Percentiles rank a stretch among this genome's conserved stretches.
These are phyloP conservation scores for Caenorhabditis sp. DNA, from an alignment of 2,888 invertebrate genomes.

Conservation along the genomic window DNA sequence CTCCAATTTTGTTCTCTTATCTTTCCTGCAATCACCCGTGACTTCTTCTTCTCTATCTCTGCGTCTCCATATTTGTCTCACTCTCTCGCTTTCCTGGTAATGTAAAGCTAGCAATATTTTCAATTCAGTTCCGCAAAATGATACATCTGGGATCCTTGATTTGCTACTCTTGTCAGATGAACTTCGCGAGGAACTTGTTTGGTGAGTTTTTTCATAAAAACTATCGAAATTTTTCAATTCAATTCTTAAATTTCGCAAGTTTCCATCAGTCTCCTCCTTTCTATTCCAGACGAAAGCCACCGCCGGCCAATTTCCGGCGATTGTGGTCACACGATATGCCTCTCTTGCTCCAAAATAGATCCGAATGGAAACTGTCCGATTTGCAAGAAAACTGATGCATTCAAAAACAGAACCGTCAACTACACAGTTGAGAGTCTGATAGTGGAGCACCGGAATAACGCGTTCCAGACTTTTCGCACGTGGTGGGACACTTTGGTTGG, in stretches of 20 bases:
- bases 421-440: background rate
- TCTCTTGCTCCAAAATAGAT: background rate
- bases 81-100: too few species aligned
- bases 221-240: background rate
- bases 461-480: background rate
- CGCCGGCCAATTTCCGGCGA: background rate
- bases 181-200: background rate
- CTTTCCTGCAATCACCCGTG: too few species aligned
- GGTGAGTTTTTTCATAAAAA: background rate
- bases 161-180: background rate
- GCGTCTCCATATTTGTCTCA: too few species aligned
- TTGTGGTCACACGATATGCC: conserved; percentile 3
- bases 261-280: too few species aligned
- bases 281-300: background rate
- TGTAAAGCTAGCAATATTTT: too few species aligned
- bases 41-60: too few species aligned
- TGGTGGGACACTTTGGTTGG: conserved; percentile 3
- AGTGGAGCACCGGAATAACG: background rate
- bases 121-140: background rate
- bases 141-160: conserved; percentile 12
- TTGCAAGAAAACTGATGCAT: background rate
- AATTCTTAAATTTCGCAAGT: too few species aligned
- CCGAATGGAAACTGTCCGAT: background rate
- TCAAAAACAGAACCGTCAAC: background rate
- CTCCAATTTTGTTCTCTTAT: too few species aligned